phyloP scores from a whole-genome alignment of 2,888 invertebrate genomes.

The Neoitamus cyanurus region DNA sequence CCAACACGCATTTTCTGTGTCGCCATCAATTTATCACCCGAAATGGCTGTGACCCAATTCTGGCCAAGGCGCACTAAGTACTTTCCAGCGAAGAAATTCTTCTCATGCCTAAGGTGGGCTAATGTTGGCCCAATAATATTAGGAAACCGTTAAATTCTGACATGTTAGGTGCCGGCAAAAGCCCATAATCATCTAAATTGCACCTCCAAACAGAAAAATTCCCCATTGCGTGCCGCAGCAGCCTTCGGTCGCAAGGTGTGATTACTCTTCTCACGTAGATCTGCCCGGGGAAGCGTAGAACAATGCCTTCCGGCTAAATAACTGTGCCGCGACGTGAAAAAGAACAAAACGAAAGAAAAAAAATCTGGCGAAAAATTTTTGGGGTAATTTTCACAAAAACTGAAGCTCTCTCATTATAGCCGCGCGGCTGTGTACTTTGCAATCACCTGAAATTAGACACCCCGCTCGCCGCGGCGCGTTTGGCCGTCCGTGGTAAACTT shows the following conservation, averaged over 20 bases:
- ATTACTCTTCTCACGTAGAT: neutral
- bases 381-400: neutral
- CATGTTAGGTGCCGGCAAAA: slow-evolving; percentile 30
- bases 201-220: slow-evolving; percentile 19
- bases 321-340: neutral
- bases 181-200: slow-evolving; percentile 33
- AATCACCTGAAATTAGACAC: neutral
- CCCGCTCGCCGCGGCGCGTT: neutral
- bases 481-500: too few species aligned
- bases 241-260: neutral
- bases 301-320: slow-evolving; percentile 11
- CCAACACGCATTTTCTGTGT: neutral
- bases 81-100: neutral
- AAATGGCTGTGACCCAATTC: slow-evolving; percentile 23
- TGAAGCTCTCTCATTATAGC: neutral
- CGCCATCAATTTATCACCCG: neutral
- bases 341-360: neutral
- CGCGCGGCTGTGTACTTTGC: neutral
- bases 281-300: neutral
- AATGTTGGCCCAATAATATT: slow-evolving; percentile 26
- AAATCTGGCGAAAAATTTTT: neutral
- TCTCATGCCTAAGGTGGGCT: slow-evolving; percentile 15
- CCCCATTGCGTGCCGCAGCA: slow-evolving; percentile 29
- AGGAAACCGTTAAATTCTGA: slow-evolving; percentile 35
- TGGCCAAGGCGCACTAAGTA: neutral